Percentiles rank a stretch among this genome's conserved stretches.
Evolutionary conservation across 2,888 invertebrate genomes (phyloP).

Genomic region (Rhogogaster chlorosoma): DNA sequence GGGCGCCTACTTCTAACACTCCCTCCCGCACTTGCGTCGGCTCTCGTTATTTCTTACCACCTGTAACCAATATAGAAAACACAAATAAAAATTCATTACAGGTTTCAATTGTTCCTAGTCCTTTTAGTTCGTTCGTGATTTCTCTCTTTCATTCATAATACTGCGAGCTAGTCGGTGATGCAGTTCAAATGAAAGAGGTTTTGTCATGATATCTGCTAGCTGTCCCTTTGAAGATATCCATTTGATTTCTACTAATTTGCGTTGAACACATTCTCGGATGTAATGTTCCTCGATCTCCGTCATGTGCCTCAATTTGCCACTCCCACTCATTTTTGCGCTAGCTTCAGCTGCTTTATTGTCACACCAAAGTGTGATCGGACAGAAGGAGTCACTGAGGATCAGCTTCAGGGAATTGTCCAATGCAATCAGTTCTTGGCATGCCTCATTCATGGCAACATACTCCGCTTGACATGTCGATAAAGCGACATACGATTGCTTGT

Average conservation of each 20-base stretch:
- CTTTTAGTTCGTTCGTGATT: constrained; percentile 30
- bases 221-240: constrained; percentile 57
- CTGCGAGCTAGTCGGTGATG: constrained; percentile 21
- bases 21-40: constrained; percentile 55
- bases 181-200: constrained; percentile 41
- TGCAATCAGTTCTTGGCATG: constrained; percentile 55
- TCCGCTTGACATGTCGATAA: constrained; percentile 57
- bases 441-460: constrained; percentile 55
- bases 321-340: constrained; percentile 36
- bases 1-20: constrained; percentile 54
- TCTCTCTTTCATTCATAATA: background rate
- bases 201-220: constrained; percentile 58
- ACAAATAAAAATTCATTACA: constrained; percentile 48
- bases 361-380: constrained; percentile 58
- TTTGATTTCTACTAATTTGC: constrained; percentile 50
- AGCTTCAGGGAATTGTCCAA: constrained; percentile 57
- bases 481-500: constrained; percentile 55
- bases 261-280: constrained; percentile 55
- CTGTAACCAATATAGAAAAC: constrained; percentile 53
- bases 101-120: constrained; percentile 46
- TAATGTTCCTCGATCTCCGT: constrained; percentile 52
- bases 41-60: constrained; percentile 53
- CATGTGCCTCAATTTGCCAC: constrained; percentile 11
- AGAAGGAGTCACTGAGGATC: constrained; percentile 53
- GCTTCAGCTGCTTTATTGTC: constrained; percentile 60